phyloP scores from a whole-genome alignment of 2,888 invertebrate genomes.

The Cephus sareptanus region DNA sequence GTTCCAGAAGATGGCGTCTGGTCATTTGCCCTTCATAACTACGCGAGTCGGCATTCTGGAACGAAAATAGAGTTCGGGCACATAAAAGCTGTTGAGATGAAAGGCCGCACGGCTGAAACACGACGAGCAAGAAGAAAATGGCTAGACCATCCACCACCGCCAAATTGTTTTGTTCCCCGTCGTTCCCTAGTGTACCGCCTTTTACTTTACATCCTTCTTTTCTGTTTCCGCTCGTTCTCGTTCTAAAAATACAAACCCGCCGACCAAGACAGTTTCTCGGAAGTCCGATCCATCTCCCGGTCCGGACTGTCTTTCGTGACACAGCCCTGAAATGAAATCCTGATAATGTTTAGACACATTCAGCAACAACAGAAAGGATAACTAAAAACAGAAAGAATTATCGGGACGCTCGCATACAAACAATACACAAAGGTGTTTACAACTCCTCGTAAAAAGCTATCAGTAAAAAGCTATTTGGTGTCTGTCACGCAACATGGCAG shows the following conservation, averaged over 20 bases:
- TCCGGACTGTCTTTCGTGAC: neutral
- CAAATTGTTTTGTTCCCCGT: slow-evolving; percentile 6
- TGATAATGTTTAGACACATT: neutral
- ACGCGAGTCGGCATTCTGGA: neutral
- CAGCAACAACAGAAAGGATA: neutral
- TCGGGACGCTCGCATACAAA: neutral
- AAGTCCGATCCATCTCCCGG: neutral
- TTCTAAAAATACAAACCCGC: slow-evolving; percentile 6
- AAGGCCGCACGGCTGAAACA: neutral
- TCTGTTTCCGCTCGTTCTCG: slow-evolving; percentile 20
- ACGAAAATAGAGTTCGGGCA: slow-evolving; percentile 6
- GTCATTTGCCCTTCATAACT: slow-evolving; percentile 1
- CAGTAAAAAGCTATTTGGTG: neutral
- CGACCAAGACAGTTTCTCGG: slow-evolving; percentile 1
- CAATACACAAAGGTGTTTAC: neutral
- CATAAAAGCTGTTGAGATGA: slow-evolving; percentile 2
- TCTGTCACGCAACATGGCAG: neutral
- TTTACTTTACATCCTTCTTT: slow-evolving; percentile 16
- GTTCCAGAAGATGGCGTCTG: neutral
- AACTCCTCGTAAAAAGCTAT: neutral
- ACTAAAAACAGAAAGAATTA: neutral
- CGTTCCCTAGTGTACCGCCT: neutral
- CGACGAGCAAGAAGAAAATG: neutral
- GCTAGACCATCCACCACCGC: slow-evolving; percentile 3
- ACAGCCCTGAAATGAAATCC: neutral